Evolutionary conservation across 2,888 invertebrate species (phyloP).

Genomic region (Suillia variegata): DNA sequence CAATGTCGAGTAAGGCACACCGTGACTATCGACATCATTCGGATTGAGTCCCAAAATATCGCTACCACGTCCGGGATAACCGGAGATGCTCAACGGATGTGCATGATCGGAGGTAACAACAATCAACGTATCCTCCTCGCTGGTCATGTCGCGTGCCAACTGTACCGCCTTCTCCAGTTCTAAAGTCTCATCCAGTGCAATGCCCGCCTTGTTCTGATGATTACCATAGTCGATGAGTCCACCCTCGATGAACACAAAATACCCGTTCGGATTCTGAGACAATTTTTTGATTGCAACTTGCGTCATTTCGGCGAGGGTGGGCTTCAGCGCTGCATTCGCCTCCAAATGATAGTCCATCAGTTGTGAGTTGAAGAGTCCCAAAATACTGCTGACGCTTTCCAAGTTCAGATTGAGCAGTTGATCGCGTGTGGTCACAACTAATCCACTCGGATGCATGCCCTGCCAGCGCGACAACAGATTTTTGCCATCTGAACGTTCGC

Average conservation of each 20-base stretch:
- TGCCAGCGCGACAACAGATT: constrained; percentile 74
- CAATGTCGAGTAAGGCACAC: constrained; percentile 69
- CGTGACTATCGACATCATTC: constrained; percentile 52
- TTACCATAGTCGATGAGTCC: constrained; percentile 36
- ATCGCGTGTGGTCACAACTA: constrained; percentile 64
- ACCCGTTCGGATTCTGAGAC: constrained; percentile 36
- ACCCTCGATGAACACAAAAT: constrained; percentile 23
- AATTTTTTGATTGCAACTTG: constrained; percentile 74
- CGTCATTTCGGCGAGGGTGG: constrained; percentile 78
- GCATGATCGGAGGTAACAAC: constrained; percentile 81
- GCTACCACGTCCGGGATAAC: constrained; percentile 62
- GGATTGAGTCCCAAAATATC: constrained; percentile 48
- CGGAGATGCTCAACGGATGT: constrained; percentile 74
- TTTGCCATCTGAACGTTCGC: constrained; percentile 66
- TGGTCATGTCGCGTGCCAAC: constrained; percentile 66
- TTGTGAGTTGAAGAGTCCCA: constrained; percentile 73
- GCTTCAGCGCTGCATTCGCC: constrained; percentile 48
- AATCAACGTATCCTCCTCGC: constrained; percentile 72
- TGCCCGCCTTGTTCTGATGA: constrained; percentile 39
- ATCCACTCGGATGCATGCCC: constrained; percentile 58
- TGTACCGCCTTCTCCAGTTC: constrained; percentile 75
- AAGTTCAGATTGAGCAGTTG: constrained; percentile 62
- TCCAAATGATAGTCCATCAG: constrained; percentile 67
- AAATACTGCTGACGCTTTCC: constrained; percentile 64
- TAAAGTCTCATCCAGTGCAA: constrained; percentile 57